Conservation (phyloP, 2,113 vertebrate genomes). For the Brienomyrus brachyistius region DNA sequence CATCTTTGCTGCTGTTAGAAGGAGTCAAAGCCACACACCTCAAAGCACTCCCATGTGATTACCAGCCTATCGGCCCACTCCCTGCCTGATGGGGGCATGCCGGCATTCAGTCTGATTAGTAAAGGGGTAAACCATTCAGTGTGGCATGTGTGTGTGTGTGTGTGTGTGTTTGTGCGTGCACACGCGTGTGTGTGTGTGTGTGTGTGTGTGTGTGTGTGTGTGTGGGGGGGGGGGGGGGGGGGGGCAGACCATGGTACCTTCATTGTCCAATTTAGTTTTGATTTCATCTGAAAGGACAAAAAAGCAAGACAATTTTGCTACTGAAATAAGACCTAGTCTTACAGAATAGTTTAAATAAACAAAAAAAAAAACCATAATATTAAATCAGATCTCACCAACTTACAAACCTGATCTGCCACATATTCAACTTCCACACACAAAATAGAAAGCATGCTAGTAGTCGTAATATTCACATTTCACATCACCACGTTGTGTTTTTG, state of each 20-base stretch:
- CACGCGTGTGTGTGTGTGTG: no score
- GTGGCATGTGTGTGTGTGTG: constrained; percentile 32
- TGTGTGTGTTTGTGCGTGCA: neutral
- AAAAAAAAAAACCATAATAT: neutral
- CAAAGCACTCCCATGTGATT: constrained; percentile 5
- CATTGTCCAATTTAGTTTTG: constrained; percentile 66
- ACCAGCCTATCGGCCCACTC: constrained; percentile 18
- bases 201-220: no score
- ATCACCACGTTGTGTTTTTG: neutral
- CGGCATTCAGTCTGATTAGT: constrained; percentile 63
- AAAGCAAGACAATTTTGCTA: constrained; percentile 25
- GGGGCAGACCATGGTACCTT: constrained; percentile 62
- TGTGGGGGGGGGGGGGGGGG: constrained; percentile 4
- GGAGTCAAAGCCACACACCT: neutral
- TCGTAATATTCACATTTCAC: neutral
- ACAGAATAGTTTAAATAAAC: neutral
- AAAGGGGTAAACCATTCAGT: constrained; percentile 28
- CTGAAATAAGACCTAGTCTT: neutral
- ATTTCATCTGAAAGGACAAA: constrained; percentile 63
- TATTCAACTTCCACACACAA: neutral
- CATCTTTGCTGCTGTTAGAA: neutral
- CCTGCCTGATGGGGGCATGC: constrained; percentile 50
- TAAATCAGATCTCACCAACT: neutral
- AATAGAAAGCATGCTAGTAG: neutral
- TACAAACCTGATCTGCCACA: neutral